phyloP scores from a whole-genome alignment of 53 echinoderm and acorn worm genomes.

The Paracentrotus lividus region DNA sequence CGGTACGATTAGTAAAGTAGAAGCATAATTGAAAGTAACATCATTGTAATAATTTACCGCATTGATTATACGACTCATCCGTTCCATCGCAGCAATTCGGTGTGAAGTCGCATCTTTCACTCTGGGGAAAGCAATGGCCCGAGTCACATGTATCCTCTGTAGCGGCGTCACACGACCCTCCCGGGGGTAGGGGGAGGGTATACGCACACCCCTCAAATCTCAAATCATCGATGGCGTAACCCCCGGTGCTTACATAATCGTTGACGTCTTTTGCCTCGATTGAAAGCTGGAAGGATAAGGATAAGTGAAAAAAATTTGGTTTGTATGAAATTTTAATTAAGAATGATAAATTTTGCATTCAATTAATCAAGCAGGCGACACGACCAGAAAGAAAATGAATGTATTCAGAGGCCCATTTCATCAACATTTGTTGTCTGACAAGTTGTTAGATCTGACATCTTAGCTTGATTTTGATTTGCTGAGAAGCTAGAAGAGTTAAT shows the following conservation, averaged over 20 bases:
- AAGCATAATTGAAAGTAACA: neutral
- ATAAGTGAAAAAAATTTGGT: neutral
- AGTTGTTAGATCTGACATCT: too few species aligned
- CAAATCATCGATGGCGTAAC: constrained; percentile 87
- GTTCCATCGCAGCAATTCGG: constrained; percentile 85
- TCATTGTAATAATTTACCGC: constrained; percentile 37
- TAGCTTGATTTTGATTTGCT: too few species aligned
- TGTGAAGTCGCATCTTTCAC: constrained; percentile 77
- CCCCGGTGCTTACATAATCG: constrained; percentile 62
- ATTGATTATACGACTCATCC: constrained; percentile 61
- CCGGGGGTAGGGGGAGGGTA: constrained; percentile 57
- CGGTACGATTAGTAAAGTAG: neutral
- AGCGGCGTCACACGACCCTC: constrained; percentile 66
- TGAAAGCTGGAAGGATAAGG: constrained; percentile 61
- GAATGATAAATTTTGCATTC: too few species aligned
- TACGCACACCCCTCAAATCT: constrained; percentile 86
- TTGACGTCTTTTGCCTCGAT: constrained; percentile 81
- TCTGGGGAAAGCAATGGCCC: constrained; percentile 74
- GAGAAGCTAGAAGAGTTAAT: too few species aligned
- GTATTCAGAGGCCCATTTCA: too few species aligned
- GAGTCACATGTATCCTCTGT: constrained; percentile 73
- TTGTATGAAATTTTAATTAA: too few species aligned
- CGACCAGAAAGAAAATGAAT: too few species aligned
- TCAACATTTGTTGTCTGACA: too few species aligned
- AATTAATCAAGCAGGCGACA: too few species aligned